Percentiles rank a stretch among this genome's conserved stretches.
These are phyloP conservation scores for Aplodontia rufa DNA, from an alignment of 2,113 vertebrate genomes.

Conservation along the genomic window DNA sequence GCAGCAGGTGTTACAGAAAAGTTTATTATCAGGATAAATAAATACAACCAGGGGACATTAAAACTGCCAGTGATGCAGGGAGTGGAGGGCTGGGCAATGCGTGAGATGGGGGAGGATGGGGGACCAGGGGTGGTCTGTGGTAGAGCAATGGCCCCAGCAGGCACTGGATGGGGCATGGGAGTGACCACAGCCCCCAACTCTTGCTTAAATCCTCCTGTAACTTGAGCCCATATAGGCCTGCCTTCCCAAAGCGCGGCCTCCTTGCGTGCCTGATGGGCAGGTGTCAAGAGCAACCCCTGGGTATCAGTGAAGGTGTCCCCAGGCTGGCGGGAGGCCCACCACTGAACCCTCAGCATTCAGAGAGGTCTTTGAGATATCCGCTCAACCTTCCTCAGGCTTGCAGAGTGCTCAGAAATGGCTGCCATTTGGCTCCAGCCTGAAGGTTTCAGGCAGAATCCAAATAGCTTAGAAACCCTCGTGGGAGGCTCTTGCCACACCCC, in stretches of 20 bases:
- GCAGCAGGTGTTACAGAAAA: slow-evolving; percentile 68
- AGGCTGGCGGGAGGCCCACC: neutral
- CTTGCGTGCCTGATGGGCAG: neutral
- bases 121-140: neutral
- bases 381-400: neutral
- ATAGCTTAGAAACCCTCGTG: neutral
- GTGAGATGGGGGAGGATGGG: neutral
- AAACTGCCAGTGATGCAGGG: slow-evolving; percentile 41
- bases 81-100: neutral
- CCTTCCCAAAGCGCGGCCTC: neutral
- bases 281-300: neutral
- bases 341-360: neutral
- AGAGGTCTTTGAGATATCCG: neutral
- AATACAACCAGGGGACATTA: slow-evolving; percentile 39
- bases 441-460: neutral
- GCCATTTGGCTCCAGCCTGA: neutral
- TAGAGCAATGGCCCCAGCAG: neutral
- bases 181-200: neutral
- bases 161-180: neutral
- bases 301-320: neutral
- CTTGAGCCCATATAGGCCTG: neutral
- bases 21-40: slow-evolving; percentile 75
- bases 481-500: neutral
- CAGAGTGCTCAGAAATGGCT: neutral
- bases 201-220: neutral